Evolutionary conservation across 2,797 vertebrate genomes (phyloP).

Genomic region (Dromococcyx pavoninus): DNA sequence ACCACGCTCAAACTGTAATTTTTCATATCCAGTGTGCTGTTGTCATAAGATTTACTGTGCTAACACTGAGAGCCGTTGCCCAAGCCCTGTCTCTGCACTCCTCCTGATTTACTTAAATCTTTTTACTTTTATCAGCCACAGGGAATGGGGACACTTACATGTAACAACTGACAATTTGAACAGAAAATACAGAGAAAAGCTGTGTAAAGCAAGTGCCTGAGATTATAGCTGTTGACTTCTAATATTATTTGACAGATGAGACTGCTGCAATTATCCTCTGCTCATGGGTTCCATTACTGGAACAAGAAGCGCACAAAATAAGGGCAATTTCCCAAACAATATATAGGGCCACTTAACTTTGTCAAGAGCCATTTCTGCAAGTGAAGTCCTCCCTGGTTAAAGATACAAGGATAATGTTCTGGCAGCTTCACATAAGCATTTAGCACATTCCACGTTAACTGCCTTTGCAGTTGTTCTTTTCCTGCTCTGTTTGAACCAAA

Average conservation of each 20-base stretch:
- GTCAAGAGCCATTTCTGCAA: constrained; percentile 88
- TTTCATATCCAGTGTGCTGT: constrained; percentile 65
- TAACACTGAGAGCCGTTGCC: constrained; percentile 45
- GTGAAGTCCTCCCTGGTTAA: constrained; percentile 76
- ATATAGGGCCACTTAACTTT: constrained; percentile 92
- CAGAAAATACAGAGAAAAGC: constrained; percentile 83
- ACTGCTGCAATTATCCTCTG: constrained; percentile 92
- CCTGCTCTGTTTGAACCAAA: constrained; percentile 69
- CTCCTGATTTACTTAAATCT: constrained; percentile 80
- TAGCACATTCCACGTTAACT: constrained; percentile 63
- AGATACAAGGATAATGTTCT: constrained; percentile 72
- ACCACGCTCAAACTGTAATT: constrained; percentile 62
- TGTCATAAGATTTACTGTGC: constrained; percentile 69
- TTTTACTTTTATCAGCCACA: constrained; percentile 77
- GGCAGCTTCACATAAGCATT: constrained; percentile 68
- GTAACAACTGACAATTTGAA: constrained; percentile 83
- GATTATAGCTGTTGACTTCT: constrained; percentile 94
- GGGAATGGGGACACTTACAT: constrained; percentile 79
- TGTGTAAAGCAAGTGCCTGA: constrained; percentile 87
- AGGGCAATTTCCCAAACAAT: constrained; percentile 93
- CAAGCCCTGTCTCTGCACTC: constrained; percentile 50
- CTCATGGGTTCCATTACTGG: constrained; percentile 90
- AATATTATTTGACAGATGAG: constrained; percentile 93
- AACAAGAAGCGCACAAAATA: constrained; percentile 90
- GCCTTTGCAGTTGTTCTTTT: constrained; percentile 69